Conservation (phyloP, 1,140 invertebrate species). For the Meloidogyne floridensis region DNA sequence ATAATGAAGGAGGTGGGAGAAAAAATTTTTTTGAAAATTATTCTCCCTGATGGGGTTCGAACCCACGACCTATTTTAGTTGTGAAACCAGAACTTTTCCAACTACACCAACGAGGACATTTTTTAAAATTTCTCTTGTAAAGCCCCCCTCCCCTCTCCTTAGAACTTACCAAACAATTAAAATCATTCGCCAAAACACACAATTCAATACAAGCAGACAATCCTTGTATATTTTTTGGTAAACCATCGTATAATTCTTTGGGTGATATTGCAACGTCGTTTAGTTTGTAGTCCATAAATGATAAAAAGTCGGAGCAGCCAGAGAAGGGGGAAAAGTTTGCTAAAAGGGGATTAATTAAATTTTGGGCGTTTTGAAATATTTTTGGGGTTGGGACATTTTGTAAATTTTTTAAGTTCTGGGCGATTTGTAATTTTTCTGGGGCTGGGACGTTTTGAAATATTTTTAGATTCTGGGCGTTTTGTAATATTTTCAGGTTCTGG, state of each 20-base stretch:
- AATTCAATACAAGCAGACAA: constrained; percentile 39
- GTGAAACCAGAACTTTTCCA: no score
- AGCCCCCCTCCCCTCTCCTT: no score
- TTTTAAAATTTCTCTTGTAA: no score
- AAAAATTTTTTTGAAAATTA: not conserved
- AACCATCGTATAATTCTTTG: constrained; percentile 34
- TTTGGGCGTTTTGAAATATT: not conserved
- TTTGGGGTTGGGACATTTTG: not conserved
- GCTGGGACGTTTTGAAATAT: no score
- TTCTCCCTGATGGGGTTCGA: not conserved
- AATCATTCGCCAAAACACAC: constrained; percentile 37
- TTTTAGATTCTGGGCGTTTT: no score
- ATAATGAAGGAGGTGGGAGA: no score
- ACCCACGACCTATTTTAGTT: no score
- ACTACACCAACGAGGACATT: no score
- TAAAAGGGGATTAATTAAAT: not conserved
- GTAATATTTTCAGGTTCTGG: no score
- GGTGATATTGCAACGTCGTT: constrained; percentile 11
- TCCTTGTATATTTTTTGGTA: constrained; percentile 26
- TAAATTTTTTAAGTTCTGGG: no score
- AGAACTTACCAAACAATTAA: constrained; percentile 20
- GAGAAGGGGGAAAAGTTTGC: constrained; percentile 27
- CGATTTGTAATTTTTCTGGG: no score
- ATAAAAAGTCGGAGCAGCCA: constrained; percentile 32
- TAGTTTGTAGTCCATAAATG: constrained; percentile 33